Percentiles rank a stretch among this genome's conserved stretches.
These are phyloP conservation scores for Rotaria sp. DNA, from an alignment of 2,888 invertebrate genomes.

Conservation along the genomic window DNA sequence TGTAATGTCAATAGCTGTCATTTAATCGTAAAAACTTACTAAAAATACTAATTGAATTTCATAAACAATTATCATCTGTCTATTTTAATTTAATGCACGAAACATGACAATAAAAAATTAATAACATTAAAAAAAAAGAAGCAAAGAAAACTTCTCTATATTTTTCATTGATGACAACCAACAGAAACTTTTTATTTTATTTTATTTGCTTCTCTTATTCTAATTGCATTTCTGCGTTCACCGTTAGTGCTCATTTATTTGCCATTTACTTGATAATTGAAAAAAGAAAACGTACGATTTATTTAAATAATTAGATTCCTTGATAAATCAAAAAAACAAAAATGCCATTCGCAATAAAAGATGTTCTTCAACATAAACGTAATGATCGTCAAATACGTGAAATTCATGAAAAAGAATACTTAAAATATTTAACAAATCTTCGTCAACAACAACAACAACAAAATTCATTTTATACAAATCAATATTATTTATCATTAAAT, in stretches of 20 bases:
- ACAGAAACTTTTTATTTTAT: neutral
- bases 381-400: slow-evolving; percentile 21
- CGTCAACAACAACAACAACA: neutral
- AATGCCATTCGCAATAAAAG: neutral
- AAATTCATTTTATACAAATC: neutral
- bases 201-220: neutral
- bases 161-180: neutral
- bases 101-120: neutral
- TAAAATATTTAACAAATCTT: neutral
- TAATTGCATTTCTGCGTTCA: neutral
- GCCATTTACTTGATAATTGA: neutral
- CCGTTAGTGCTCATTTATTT: neutral
- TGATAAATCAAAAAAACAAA: too few relatives aligned
- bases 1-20: too few relatives aligned
- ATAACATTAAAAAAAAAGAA: neutral
- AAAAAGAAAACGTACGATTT: neutral
- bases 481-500: neutral
- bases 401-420: slow-evolving; percentile 25
- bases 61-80: neutral
- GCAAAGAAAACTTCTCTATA: neutral
- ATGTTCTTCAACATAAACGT: neutral
- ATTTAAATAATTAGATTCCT: too few relatives aligned
- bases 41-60: too few relatives aligned
- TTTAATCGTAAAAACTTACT: too few relatives aligned
- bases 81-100: neutral